Base-by-base conservation (phyloP, 2,113 vertebrate genomes). In the Periophthalmus modestus region DNA sequence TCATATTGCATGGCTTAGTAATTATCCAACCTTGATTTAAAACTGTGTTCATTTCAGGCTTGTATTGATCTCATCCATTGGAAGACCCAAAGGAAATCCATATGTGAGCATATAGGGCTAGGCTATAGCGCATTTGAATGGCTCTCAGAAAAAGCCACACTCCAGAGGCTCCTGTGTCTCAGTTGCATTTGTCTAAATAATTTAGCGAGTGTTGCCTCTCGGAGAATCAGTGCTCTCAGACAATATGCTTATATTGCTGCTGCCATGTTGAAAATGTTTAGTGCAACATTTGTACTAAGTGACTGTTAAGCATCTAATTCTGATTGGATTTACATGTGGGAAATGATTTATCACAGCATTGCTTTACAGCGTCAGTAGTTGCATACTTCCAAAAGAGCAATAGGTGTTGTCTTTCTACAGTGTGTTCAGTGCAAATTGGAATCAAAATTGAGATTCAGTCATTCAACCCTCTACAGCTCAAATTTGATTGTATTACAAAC, bases 171-270 rank as follows among this genome's bases (percentile, higher is more conserved):
- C 34, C 57, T 11, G 12, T 2, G 28, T 74, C 73, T 87, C 74
- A 18, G 74, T 81, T 82, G 4, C 74, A 66, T 72, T 73, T 13
- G 5, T 55, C 39, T 91, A 34, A 92, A 92, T 93, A 71, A 92
- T 92, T 91, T 33, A 89, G 57, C 61, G 58, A 58, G 39, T 21
- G 54, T 50, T 23, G 68, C 68, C 74, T 62, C 14, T 39, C 67
- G 48, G 47, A 78, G 69, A 18, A 55, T 68, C n/a, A 19, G 33
- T 36, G 5, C 65, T 36, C 61, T 43, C 62, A n/a, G 59, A 59
- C 77, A 33, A 71, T 69, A 34, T 83, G 70, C 34, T 59, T 58
- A 71, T 66, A 57, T 33, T 48, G 18, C 28, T 11, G 59, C 67
- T 59, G 11, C 7, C 34, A 52, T 61, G 47, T 39, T 36, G 14